These are phyloP conservation scores for Leucophenga varia DNA, from an alignment of 1,140 invertebrate species.

Conservation along the genomic window DNA sequence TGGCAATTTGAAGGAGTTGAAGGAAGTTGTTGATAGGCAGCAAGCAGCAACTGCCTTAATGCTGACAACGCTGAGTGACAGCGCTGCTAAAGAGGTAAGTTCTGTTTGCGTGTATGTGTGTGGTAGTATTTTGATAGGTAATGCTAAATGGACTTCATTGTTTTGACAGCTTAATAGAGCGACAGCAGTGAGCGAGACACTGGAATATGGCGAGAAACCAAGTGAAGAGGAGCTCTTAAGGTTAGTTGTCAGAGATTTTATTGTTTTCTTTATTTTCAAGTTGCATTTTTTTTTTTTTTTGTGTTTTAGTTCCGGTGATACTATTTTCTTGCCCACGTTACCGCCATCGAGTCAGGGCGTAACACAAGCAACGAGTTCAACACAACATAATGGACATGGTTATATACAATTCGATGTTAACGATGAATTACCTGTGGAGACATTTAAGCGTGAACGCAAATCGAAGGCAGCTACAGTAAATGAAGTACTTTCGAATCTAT, in stretches of 20 bases:
- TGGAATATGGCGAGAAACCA: too few relatives aligned
- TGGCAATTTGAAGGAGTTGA: constrained; percentile 2
- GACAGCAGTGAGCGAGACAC: constrained; percentile 7
- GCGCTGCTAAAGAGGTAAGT: constrained; percentile 30
- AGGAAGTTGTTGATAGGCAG: too few relatives aligned
- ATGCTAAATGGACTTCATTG: constrained; percentile 30
- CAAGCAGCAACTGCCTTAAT: too few relatives aligned
- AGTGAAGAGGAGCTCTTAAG: too few relatives aligned
- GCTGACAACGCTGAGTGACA: constrained; percentile 18
- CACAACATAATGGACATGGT: constrained; percentile 32
- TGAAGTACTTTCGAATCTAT: constrained; percentile 44
- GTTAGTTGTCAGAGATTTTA: too few relatives aligned
- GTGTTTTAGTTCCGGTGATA: too few relatives aligned
- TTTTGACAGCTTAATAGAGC: constrained; percentile 48
- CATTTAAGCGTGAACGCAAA: constrained; percentile 6
- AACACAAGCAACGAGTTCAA: constrained; percentile 1
- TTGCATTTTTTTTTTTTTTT: too few relatives aligned
- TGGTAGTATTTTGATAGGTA: constrained; percentile 40
- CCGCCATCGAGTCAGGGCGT: constrained; percentile 2
- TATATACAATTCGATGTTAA: constrained; percentile 47
- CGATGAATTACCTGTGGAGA: constrained; percentile 19
- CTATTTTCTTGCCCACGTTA: constrained; percentile 26
- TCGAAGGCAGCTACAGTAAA: constrained; percentile 38
- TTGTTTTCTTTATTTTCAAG: too few relatives aligned
- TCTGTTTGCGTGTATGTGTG: constrained; percentile 14